Conservation (phyloP, 2,888 invertebrate species). For the Cecidostiba fungosa region DNA sequence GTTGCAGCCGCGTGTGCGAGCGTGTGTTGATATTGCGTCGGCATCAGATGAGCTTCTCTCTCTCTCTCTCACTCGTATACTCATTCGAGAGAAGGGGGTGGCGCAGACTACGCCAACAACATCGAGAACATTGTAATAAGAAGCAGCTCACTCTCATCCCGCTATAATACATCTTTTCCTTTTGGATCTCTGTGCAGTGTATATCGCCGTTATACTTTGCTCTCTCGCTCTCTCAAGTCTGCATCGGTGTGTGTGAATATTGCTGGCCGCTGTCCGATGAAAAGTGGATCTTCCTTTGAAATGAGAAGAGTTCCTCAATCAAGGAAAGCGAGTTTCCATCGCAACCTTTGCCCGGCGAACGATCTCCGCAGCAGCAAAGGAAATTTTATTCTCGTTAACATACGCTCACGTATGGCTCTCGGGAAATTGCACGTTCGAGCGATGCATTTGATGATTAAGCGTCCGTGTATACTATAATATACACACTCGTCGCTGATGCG, state of each 20-base stretch:
- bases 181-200: not conserved
- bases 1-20: slow-evolving; percentile 60
- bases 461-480: slow-evolving; percentile 13
- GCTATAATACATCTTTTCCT: slow-evolving; percentile 8
- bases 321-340: slow-evolving; percentile 41
- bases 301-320: not conserved
- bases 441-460: slow-evolving; percentile 64
- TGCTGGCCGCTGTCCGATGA: slow-evolving; percentile 27
- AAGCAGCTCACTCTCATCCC: slow-evolving; percentile 23
- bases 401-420: slow-evolving; percentile 61
- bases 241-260: not conserved
- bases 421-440: slow-evolving; percentile 63
- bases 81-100: not conserved
- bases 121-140: slow-evolving; percentile 64
- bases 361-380: slow-evolving; percentile 5
- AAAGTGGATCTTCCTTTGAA: slow-evolving; percentile 32
- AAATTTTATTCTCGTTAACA: slow-evolving; percentile 64
- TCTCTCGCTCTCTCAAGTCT: not conserved
- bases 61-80: not conserved
- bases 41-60: slow-evolving; percentile 41
- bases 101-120: slow-evolving; percentile 58
- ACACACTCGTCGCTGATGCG: not conserved
- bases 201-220: slow-evolving; percentile 28
- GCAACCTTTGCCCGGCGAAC: not conserved
- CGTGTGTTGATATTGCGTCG: slow-evolving; percentile 58